phyloP scores from a whole-genome alignment of 2,113 vertebrate genomes.

The Oryzias woworae region DNA sequence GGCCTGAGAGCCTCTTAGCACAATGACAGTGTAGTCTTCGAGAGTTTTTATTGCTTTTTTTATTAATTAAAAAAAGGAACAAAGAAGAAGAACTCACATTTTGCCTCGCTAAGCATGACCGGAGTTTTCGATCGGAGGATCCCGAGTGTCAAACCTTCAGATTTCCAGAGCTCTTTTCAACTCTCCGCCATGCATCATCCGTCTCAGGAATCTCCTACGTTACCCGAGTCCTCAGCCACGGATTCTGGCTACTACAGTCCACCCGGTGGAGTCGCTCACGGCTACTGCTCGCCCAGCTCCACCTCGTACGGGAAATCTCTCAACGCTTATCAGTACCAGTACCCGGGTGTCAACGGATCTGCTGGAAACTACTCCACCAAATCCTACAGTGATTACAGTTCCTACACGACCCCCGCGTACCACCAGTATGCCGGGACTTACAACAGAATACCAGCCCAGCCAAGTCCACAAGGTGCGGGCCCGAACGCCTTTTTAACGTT shows the following conservation, averaged over 20 bases:
- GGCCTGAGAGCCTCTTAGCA: slow-evolving; percentile 65
- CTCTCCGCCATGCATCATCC: slow-evolving; percentile 87
- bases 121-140: slow-evolving; percentile 98
- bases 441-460: slow-evolving; percentile 87
- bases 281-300: slow-evolving; percentile 95
- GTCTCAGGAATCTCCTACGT: slow-evolving; percentile 96
- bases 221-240: slow-evolving; percentile 96
- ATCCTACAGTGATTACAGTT: slow-evolving; percentile 89
- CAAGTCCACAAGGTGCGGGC: slow-evolving; percentile 89
- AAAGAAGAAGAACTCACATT: slow-evolving; percentile 37
- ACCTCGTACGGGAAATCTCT: slow-evolving; percentile 93
- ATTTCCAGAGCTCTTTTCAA: slow-evolving; percentile 93
- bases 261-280: slow-evolving; percentile 87
- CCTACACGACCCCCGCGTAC: slow-evolving; percentile 88
- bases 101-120: slow-evolving; percentile 83
- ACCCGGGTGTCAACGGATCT: slow-evolving; percentile 88
- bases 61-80: slow-evolving; percentile 40
- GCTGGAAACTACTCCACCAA: slow-evolving; percentile 92
- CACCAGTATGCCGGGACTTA: slow-evolving; percentile 93
- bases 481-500: neutral
- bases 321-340: slow-evolving; percentile 96
- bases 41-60: neutral
- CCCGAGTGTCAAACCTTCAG: slow-evolving; percentile 87
- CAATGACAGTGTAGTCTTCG: slow-evolving; percentile 74
- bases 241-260: slow-evolving; percentile 98